Base-by-base conservation (phyloP, 2,113 vertebrate genomes). In the Columba janthina region DNA sequence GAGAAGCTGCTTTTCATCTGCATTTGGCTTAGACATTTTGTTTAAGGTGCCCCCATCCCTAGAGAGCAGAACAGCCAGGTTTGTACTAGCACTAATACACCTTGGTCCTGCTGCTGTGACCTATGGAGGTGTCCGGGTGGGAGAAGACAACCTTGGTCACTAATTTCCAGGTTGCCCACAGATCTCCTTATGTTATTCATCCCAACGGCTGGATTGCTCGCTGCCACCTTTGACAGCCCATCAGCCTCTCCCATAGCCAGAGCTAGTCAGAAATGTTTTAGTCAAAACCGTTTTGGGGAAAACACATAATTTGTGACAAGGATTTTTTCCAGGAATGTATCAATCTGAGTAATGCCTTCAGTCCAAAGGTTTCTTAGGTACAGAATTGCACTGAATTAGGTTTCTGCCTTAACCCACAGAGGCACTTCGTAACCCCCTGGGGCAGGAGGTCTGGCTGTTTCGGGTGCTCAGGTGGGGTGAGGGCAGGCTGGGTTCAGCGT, bases 121-220 rank as follows among this genome's bases (percentile, higher is more conserved):
- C 34, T 28, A 3, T 0, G 0, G 36, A 31, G n/a, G 26, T 29
- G 31, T 75, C 24, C 48, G 31, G 22, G 24, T 4, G 5, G 28
- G 32, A 77, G 71, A 15, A 81, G 36, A 26, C 54, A 12, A 11
- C 11, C 5, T 60, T 70, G 56, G 57, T 16, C 22, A 3, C 29
- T 26, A 0, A 60, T 75, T 56, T 60, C 48, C 42, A 34, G 17
- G 29, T 38, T 75, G 22, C 22, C 19, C 48, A 5, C 12, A 26
- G 38, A 12, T 22, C 6, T 89, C 40, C 29, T 16, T 44, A 24
- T 17, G 81, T 42, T 62, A 11, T 83, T 54, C 21, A 6, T 57
- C 51, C 76, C 57, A 84, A 2, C 18, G 31, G 18, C 5, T 66
- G 65, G 32, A 10, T 21, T 3, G 0, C 20, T n/a, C 0, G 0